Base-by-base conservation (phyloP, 1,140 invertebrate genomes). In the Neomicropteryx cornuta region DNA sequence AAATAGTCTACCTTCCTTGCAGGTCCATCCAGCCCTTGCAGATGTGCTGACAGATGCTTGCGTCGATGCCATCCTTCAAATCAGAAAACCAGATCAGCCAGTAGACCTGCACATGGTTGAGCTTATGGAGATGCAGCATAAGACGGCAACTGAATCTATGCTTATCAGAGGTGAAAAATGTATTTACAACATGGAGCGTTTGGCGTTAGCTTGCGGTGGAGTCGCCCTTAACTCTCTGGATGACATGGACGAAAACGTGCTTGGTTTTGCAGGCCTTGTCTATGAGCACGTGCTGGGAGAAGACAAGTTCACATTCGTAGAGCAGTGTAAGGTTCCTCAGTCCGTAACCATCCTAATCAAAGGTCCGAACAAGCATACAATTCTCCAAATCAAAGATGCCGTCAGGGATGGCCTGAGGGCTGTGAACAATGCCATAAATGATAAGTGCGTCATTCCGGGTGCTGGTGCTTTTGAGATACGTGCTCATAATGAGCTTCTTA, bases 101-200 rank as follows among this genome's bases (percentile, higher is more conserved):
- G 77, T 95, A 20, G 94, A 99, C 67, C 69, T 98, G n/a, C 89
- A 97, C 51, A 97, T 97, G 94, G 78, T 98, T 29, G 94, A 98
- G 66, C 72, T 99, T 8, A 94, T 98, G 90, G 91, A 98, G 61
- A 99, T 99, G 97, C 83, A 90, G 55, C 95, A 98, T 55, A 95
- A 96, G 65, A 93, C 88, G 35, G 89, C 93, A 13, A 81, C 85
- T 39, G 95, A 99, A 55, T 97, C 92, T 0, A 71, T 69, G 50
- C 72, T 95, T 38, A 75, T 97, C 32, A 77, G 79, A 52, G 76
- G 69, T 70, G 42, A 23, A 22, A 94, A 94, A 62, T 85, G 81
- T 51, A 83, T 76, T 70, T 81, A 97, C 41, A 99, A 99, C 59
- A 99, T 99, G 97, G 97, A 99, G 67, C 81, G 94, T 51, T 65